Base-by-base conservation (phyloP, 2,113 vertebrate genomes). In the Prunella himalayana region DNA sequence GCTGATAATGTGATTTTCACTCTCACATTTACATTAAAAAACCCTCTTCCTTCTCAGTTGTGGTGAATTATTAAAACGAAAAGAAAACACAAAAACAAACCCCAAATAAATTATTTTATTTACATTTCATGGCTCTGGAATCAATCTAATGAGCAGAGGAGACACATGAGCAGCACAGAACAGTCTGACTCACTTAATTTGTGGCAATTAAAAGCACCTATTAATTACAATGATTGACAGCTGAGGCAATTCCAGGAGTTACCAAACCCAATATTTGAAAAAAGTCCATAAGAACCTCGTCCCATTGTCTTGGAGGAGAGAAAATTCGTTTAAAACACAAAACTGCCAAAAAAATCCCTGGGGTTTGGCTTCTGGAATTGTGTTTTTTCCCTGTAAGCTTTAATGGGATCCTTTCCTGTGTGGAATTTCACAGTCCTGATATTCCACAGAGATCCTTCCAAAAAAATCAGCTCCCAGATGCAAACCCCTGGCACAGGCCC, bases 141-240 rank as follows among this genome's bases (percentile, higher is more conserved):
- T 72, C 49, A 51, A 39, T 56, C 6, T 28, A 60, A 82, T 19
- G 51, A 60, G 23, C 19, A 54, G 44, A 80, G 72, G 59, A 61
- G 41, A 72, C 18, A 47, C 37, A 33, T 1, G n/a, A 66, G 35
- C 45, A 49, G 54, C 35, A 45, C 27, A 71, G 64, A 84, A 19
- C 25, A n/a, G 8, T 3, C 41, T 84, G 87, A 92, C 86, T 83
- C 86, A 96, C 27, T 4, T 82, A 71, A 94, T 87, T 59, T 35
- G 10, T 14, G 73, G 82, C 77, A 82, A 71, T 60, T 56, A 64
- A 65, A 66, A 75, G 49, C 33, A 81, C 49, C 53, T 7, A 11
- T 31, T 87, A 91, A 95, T 96, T 96, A 94, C 4, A 41, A 22
- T 13, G 10, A 92, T 47, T 91, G 53, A 18, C 60, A 92, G 35